Conservation (phyloP, 1,140 invertebrate species). For the Trichomalopsis sarcophagae region DNA sequence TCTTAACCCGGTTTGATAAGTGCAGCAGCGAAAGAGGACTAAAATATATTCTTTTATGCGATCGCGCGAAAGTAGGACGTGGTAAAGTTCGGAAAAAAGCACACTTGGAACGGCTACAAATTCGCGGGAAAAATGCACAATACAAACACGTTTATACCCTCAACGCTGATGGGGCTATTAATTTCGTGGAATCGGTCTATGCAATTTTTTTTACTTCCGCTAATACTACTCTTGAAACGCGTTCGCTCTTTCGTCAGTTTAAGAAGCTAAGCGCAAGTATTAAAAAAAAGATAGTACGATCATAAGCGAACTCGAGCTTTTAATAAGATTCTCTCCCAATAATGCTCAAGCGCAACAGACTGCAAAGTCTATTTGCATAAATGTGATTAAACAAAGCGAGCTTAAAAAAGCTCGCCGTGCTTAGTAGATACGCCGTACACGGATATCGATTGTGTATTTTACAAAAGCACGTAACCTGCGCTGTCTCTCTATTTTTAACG, state of each 20-base stretch:
- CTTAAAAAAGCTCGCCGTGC: constrained; percentile 9
- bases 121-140: not conserved
- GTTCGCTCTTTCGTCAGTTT: not conserved
- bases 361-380: not conserved
- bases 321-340: too few species aligned
- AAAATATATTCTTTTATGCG: constrained; percentile 49
- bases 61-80: constrained; percentile 41
- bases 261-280: too few species aligned
- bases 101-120: not conserved
- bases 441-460: not conserved
- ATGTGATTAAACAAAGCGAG: not conserved
- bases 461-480: too few species aligned
- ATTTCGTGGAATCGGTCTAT: not conserved
- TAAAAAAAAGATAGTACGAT: too few species aligned
- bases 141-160: not conserved
- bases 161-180: not conserved
- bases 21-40: constrained; percentile 41
- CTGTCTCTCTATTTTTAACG: too few species aligned
- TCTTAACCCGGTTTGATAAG: constrained; percentile 26
- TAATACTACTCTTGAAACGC: too few species aligned
- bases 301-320: too few species aligned
- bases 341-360: not conserved
- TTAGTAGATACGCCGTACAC: not conserved
- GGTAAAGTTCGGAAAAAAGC: not conserved
- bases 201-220: too few species aligned